Evolutionary conservation across 1,140 invertebrate species (phyloP), one percentile per base, ranked within the genome.

Genomic region (Lepidurus packardi): DNA sequence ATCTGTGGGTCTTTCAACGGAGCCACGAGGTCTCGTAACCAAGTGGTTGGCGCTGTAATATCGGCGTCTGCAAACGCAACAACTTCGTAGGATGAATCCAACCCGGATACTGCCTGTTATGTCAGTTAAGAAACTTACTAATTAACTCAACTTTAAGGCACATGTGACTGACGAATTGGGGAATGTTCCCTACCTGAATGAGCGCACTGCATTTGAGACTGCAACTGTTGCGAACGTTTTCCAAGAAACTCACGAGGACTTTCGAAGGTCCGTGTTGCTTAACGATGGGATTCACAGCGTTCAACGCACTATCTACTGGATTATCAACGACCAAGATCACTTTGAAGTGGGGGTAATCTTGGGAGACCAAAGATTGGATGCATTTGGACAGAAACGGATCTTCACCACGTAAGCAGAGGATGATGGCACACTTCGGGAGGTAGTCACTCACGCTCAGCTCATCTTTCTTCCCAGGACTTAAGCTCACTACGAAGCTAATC

Each of bases 281-380:
- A 6, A 77, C 21, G 21, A 42, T 43, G 13, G 43, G 24, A 10
- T 47, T 43, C 16, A 77, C 75, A 24, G 44, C 42, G 1, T 34
- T n/a, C 44, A 43, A n/a, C 11, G 75, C 75, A 25, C n/a, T 43
- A 43, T 77, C 75, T 6, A 16, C 47, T 47, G 43, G 43, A 47
- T 77, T 77, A 45, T 77, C 75, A 1, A 77, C 44, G 42, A 77
- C 47, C 34, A 77, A 21, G 16, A 45, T 77, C 75, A 77, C 75
- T 34, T 43, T 42, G 42, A 45, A 77, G 44, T 77, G 1, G 41
- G 43, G 24, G 75, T 77, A 77, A 47, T 77, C 47, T 21, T 77
- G 75, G 7, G 43, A 8, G 16, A 77, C 8, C 9, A 77, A 44
- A 42, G 75, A 77, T 7, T 77, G 43, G 41, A 77, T 77, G 13